Base-by-base conservation (phyloP, 2,888 invertebrate species). In the Harpalus rufipes region DNA sequence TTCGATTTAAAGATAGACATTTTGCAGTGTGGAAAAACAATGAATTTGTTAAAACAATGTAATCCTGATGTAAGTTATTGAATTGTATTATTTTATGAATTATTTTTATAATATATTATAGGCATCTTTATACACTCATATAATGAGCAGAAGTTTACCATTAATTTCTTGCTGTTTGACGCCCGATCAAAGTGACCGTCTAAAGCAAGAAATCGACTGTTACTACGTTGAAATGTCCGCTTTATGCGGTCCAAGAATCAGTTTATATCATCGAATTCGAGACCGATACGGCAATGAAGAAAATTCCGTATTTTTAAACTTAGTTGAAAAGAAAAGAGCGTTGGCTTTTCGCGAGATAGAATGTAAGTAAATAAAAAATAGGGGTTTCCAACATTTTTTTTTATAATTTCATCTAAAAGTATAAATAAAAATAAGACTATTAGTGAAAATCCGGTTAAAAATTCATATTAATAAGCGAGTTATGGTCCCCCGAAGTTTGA, bases 21-120 rank as follows among this genome's bases (percentile, higher is more conserved):
- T 89, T 90, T 96, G 21, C 92, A 94, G 59, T 96, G 96, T 88
- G 96, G 96, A 0, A 96, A 95, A 90, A 94, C 96, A 10, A 92
- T 96, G 87, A 93, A 94, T 88, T 91, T 96, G 39, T 89, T 96
- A 14, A 95, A 94, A 89, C 91, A 94, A 0, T 96, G 95, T 88
- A 94, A 94, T 88, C 94, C 95, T 5, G 93, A 92, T 90, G 96
- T 96, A 90, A 92, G 92, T 92, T 72, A 76, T 74, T 74, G 25
- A 44, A 44, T 44, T 58, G 59, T 80, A 72, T 18, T 86, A 58
- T 0, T 51, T 12, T 51, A 5, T 6, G 44, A 12, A 51, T 51
- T 51, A 51, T 51, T 12, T 51, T 12, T 51, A 10, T 51, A 12
- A 51, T 56, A 78, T 58, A 51, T 58, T 89, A 85, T 86, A 91